Evolutionary conservation across 2,888 invertebrate genomes (phyloP), one percentile per base, ranked within the genome.

Genomic region (Iphiclides podalirius): DNA sequence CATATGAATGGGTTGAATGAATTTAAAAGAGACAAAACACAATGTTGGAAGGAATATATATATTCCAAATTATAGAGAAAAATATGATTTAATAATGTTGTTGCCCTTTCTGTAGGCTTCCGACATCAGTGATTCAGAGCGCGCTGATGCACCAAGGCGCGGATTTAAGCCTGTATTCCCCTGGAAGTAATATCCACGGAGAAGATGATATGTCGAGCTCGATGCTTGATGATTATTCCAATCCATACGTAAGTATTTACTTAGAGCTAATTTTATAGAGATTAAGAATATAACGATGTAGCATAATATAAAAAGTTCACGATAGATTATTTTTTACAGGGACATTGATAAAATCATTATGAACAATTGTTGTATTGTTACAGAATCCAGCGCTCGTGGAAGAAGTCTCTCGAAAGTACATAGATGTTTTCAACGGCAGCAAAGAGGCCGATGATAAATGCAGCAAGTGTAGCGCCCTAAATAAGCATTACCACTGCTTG

Each of bases 401-500:
- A 48, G 90, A 91, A 48, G 87, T 90, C 9, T 83, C 90, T 1
- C 79, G 90, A 4, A 90, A 89, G 57, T 89, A 86, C 51, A 79
- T 89, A 20, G 89, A 89, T 51, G 87, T 86, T 0, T 90, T 85
- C 61, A 84, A 71, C 41, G 90, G 84, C 20, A 86, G 76, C 13
- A 89, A 85, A 53, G 84, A 89, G n/a, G 82, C 87, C 1, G 90
- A 90, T 13, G 90, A 90, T 53, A 91, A 90, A 58, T 88, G 89
- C 59, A 70, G 64, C 46, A 89, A 87, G 67, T 90, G 90, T 66
- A 91, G 92, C 53, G 89, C 92, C 13, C 92, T 93, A 62, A 93
- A 93, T 58, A 96, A 96, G 55, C 97, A 97, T 71, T 96, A 94
- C 72, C 97, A 97, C 66, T 97, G 97, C 76, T 90, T 93, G 56